A percentile compares a stretch with the other conserved stretches of the same genome.
phyloP scores from a whole-genome alignment of 2,113 vertebrate species.

The Engystomops pustulosus region DNA sequence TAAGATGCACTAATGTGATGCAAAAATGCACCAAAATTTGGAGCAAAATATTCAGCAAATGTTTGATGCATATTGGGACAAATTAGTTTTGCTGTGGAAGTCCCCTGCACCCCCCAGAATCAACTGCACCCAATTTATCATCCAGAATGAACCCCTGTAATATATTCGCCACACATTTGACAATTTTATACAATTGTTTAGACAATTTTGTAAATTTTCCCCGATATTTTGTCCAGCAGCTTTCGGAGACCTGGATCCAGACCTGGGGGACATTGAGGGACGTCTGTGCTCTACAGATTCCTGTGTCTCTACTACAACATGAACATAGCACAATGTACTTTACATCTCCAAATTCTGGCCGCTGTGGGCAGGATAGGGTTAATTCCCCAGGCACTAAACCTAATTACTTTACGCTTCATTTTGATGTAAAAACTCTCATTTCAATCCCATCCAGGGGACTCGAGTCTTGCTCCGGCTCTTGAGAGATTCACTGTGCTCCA shows the following conservation, averaged over 20 bases:
- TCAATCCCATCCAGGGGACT: slow-evolving; percentile 43
- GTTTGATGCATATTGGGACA: too few species aligned
- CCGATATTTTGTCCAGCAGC: background rate
- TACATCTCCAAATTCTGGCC: background rate
- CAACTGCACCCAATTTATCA: too few species aligned
- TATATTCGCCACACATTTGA: too few species aligned
- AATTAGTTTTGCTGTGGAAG: too few species aligned
- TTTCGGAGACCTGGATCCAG: background rate
- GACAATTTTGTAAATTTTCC: too few species aligned
- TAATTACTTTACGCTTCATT: slow-evolving; percentile 46
- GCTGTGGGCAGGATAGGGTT: slow-evolving; percentile 18
- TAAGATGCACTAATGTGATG: too few species aligned
- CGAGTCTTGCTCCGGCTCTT: background rate
- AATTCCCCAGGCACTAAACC: slow-evolving; percentile 42
- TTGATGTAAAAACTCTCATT: slow-evolving; percentile 47
- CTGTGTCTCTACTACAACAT: background rate
- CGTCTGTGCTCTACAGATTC: background rate
- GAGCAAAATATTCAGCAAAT: too few species aligned
- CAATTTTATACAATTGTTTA: too few species aligned
- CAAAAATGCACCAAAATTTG: too few species aligned
- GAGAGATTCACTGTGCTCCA: slow-evolving; percentile 15
- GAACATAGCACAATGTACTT: background rate
- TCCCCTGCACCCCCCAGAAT: too few species aligned
- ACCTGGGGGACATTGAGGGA: background rate
- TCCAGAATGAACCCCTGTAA: too few species aligned